phyloP scores from a whole-genome alignment of 2,888 invertebrate species.

The Athrips mouffetella region DNA sequence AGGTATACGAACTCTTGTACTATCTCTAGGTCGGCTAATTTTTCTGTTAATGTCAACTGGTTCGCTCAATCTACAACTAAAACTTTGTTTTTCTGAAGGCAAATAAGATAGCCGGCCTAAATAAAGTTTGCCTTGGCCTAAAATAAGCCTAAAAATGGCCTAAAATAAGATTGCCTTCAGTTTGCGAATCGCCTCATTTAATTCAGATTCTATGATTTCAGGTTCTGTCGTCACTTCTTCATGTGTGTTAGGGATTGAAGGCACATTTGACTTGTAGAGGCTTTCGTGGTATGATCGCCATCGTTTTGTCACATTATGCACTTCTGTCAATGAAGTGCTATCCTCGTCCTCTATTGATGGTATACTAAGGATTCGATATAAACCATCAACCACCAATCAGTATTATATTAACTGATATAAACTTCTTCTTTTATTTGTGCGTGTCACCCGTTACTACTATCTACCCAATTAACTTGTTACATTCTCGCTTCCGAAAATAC shows the following conservation, averaged over 20 bases:
- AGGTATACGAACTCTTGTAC: no score
- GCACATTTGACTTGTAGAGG: neutral
- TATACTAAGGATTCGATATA: no score
- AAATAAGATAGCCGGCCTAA: no score
- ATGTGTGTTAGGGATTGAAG: neutral
- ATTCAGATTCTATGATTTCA: neutral
- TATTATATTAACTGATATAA: slow-evolving; percentile 47
- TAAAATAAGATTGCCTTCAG: neutral
- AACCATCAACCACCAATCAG: no score
- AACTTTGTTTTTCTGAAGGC: no score
- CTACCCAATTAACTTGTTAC: slow-evolving; percentile 74
- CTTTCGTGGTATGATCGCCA: neutral
- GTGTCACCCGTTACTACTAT: slow-evolving; percentile 60
- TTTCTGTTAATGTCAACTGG: no score
- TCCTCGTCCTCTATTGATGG: neutral
- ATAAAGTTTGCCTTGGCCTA: no score
- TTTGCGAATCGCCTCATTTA: neutral
- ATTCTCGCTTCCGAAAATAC: slow-evolving; percentile 74
- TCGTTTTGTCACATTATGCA: neutral
- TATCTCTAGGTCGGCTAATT: no score
- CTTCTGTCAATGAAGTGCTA: neutral
- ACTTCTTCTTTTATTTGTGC: slow-evolving; percentile 32
- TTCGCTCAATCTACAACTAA: no score
- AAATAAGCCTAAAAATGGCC: no score
- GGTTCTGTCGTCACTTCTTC: neutral